A percentile compares a stretch with the other conserved stretches of the same genome.
Evolutionary conservation across 30 jellyfish, hydroid and myxozoan species (phyloP).

Genomic region (Hydra vulgaris): DNA sequence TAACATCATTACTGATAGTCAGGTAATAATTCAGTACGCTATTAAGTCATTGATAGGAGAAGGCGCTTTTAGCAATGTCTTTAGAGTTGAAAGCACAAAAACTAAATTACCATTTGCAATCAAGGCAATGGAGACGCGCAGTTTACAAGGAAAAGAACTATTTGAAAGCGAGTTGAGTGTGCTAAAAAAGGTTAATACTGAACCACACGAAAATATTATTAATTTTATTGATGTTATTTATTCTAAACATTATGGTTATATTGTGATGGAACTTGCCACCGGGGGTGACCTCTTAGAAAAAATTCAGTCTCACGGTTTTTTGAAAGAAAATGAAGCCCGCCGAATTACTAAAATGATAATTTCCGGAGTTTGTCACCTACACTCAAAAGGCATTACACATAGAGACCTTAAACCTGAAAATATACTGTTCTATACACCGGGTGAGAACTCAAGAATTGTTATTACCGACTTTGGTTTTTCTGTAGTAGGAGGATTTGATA

Average conservation of each 20-base stretch:
- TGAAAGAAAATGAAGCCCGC: constrained; percentile 8
- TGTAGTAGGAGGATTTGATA: not conserved
- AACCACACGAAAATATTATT: constrained; percentile 3
- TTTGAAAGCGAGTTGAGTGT: constrained; percentile 16
- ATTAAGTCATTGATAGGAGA: constrained; percentile 9
- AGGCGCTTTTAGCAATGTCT: constrained; percentile 31
- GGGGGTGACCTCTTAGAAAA: constrained; percentile 31
- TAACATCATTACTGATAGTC: not conserved
- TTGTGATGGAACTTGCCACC: constrained; percentile 34
- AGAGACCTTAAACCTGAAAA: constrained; percentile 35
- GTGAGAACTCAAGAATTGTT: constrained; percentile 21
- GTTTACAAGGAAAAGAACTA: not conserved
- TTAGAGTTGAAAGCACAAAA: constrained; percentile 2
- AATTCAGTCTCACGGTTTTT: not conserved
- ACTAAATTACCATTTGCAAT: constrained; percentile 29
- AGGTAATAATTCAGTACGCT: not conserved
- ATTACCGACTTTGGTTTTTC: constrained; percentile 36
- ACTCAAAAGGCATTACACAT: constrained; percentile 20
- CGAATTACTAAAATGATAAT: constrained; percentile 24
- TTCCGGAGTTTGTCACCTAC: constrained; percentile 8
- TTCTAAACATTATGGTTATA: constrained; percentile 9
- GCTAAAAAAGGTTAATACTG: not conserved
- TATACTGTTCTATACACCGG: constrained; percentile 31
- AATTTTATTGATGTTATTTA: constrained; percentile 6
- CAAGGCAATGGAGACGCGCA: constrained; percentile 1